These are phyloP conservation scores for Muschampia plurimacula DNA, from an alignment of 2,888 invertebrate species.

Conservation along the genomic window DNA sequence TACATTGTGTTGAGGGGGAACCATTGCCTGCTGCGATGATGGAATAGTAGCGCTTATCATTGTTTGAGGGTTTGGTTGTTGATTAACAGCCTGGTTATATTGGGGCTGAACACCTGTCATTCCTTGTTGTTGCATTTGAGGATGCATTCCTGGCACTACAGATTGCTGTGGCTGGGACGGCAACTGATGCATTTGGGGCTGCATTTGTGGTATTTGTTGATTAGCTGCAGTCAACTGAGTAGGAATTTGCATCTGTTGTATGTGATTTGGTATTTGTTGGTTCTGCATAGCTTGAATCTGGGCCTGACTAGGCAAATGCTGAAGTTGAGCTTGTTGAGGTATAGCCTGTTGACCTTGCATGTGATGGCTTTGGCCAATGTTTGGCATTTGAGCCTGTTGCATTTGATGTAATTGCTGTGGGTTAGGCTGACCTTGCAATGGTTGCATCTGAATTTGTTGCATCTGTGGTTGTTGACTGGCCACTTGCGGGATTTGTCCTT, in stretches of 20 bases:
- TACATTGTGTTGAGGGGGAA: conserved; percentile 80
- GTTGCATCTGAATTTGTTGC: conserved; percentile 84
- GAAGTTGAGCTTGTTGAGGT: conserved; percentile 80
- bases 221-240: conserved; percentile 73
- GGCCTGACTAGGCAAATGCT: conserved; percentile 80
- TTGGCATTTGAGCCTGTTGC: conserved; percentile 81
- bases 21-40: conserved; percentile 79
- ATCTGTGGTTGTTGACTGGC: conserved; percentile 78
- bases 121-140: conserved; percentile 79
- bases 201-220: conserved; percentile 83
- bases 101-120: conserved; percentile 83
- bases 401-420: conserved; percentile 80
- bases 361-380: conserved; percentile 78
- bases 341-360: conserved; percentile 77
- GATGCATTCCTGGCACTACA: conserved; percentile 81
- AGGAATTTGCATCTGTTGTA: conserved; percentile 83
- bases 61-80: conserved; percentile 74
- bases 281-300: conserved; percentile 83
- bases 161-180: conserved; percentile 81
- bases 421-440: conserved; percentile 78
- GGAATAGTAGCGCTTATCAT: conserved; percentile 79
- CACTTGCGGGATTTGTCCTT: conserved; percentile 79
- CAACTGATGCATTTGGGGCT: conserved; percentile 81
- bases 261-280: conserved; percentile 85
- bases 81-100: conserved; percentile 81